Evolutionary conservation across 2,113 vertebrate species (phyloP), one percentile per base, ranked within the genome.

Genomic region (Melanerpes formicivorus): DNA sequence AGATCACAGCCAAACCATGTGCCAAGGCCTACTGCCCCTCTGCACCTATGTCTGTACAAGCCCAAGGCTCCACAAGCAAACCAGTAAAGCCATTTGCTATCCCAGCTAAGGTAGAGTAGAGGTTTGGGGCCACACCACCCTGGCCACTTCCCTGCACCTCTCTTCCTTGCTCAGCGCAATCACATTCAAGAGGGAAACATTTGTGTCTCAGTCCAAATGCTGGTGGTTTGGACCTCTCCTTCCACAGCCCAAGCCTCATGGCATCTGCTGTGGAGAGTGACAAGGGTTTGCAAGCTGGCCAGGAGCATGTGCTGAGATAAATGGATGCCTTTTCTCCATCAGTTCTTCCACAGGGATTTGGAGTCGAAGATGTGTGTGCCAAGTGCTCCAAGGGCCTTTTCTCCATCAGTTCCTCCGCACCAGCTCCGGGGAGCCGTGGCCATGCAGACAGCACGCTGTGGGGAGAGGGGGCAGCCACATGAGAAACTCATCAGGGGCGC

Each of bases 291-390:
- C 0, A 4, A 50, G 40, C 21, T 8, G 8, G 64, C 71, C 65
- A 59, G 76, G 66, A 87, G 80, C 34, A 0, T 5, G 42, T 21
- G 66, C 80, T 0, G 71, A 84, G 64, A 9, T 5, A 21, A 32
- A 9, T 4, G 21, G 50, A 9, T 50, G 71, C 72, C 71, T 80
- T 29, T 19, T 55, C 70, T 54, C 44, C 1, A 5, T 4, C 18
- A 3, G 2, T 12, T 44, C 19, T 26, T 27, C 40, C 21, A 2
- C 3, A 40, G 40, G 40, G 40, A 37, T 48, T 11, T 65, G 66
- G 26, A 32, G 66, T 3, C 42, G 4, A 9, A 1, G 4, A 14
- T 3, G 9, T 2, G 2, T 5, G 17, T n/a, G 66, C 34, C 1
- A 8, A 58, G 65, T 1, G 0, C 30, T 75, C 78, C 78, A 18